phyloP scores from a whole-genome alignment of 2,888 invertebrate genomes.

The Conistra vaccinii region DNA sequence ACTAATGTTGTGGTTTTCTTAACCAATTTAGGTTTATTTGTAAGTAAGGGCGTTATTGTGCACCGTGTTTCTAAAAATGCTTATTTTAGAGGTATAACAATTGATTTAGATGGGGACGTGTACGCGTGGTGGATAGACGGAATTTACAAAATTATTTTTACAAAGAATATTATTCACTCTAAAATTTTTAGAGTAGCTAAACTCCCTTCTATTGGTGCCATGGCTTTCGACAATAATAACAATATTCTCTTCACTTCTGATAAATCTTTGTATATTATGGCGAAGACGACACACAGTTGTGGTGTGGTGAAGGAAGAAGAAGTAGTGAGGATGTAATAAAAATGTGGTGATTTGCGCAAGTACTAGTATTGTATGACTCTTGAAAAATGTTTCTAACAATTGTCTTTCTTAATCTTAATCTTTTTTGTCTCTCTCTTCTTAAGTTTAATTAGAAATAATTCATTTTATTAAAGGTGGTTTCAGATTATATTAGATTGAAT shows the following conservation, averaged over 20 bases:
- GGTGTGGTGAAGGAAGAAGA: slow-evolving; percentile 29
- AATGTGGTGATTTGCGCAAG: not conserved
- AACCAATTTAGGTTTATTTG: slow-evolving; percentile 79
- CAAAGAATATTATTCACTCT: slow-evolving; percentile 74
- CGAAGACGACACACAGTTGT: slow-evolving; percentile 66
- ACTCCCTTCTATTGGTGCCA: slow-evolving; percentile 77
- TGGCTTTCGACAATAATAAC: slow-evolving; percentile 84
- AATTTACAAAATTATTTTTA: slow-evolving; percentile 80
- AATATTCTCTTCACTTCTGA: slow-evolving; percentile 81
- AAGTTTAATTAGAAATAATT: not conserved
- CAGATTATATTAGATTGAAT: not conserved
- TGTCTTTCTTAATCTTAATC: too few species aligned
- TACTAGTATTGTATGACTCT: not conserved
- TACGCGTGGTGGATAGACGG: slow-evolving; percentile 87
- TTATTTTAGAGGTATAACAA: slow-evolving; percentile 81
- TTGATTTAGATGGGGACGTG: slow-evolving; percentile 80
- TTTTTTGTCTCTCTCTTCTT: not conserved
- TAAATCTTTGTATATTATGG: slow-evolving; percentile 75
- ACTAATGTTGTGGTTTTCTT: slow-evolving; percentile 75
- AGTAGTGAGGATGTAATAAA: slow-evolving; percentile 8
- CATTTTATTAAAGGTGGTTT: not conserved
- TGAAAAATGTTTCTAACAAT: not conserved
- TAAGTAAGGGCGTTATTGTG: slow-evolving; percentile 72
- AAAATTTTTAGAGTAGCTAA: slow-evolving; percentile 75
- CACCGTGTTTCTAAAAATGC: slow-evolving; percentile 79